Conservation (phyloP, 2,888 invertebrate species). For the Ophioninae sp. region DNA sequence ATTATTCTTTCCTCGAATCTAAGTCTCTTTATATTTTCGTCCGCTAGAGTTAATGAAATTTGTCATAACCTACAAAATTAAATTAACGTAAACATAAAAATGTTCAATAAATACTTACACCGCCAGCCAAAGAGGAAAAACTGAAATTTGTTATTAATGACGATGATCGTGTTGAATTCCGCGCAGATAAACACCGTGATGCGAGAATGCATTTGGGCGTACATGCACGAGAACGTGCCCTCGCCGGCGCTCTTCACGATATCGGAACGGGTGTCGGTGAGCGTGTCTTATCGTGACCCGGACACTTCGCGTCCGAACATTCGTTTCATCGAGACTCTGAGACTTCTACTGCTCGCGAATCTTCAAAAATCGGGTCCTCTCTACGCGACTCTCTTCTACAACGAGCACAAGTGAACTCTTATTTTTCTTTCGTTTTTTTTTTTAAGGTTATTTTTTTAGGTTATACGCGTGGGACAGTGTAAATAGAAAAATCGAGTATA, state of each 20-base stretch:
- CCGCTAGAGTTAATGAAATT: no score
- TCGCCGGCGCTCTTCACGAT: constrained; percentile 89
- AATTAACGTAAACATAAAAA: no score
- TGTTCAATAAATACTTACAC: no score
- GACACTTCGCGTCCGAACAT: constrained; percentile 87
- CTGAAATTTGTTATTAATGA: not conserved
- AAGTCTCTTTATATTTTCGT: no score
- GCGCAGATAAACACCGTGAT: constrained; percentile 88
- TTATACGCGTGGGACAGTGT: constrained; percentile 22
- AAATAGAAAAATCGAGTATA: constrained; percentile 49
- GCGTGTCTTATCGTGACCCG: constrained; percentile 87
- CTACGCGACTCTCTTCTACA: constrained; percentile 82
- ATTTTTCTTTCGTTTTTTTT: not conserved
- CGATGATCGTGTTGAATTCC: not conserved
- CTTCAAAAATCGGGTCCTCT: constrained; percentile 89
- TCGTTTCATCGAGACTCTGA: constrained; percentile 90
- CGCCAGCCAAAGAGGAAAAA: not conserved
- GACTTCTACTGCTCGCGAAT: constrained; percentile 90
- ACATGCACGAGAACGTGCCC: constrained; percentile 93
- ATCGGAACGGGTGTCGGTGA: constrained; percentile 71
- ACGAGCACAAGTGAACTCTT: constrained; percentile 69
- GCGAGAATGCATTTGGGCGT: constrained; percentile 94
- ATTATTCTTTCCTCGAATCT: no score
- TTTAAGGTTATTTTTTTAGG: not conserved
- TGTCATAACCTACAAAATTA: no score